Percentiles rank a stretch among this genome's conserved stretches.
phyloP scores from a whole-genome alignment of 2,113 vertebrate species.

The Chloropsis cyanopogon region DNA sequence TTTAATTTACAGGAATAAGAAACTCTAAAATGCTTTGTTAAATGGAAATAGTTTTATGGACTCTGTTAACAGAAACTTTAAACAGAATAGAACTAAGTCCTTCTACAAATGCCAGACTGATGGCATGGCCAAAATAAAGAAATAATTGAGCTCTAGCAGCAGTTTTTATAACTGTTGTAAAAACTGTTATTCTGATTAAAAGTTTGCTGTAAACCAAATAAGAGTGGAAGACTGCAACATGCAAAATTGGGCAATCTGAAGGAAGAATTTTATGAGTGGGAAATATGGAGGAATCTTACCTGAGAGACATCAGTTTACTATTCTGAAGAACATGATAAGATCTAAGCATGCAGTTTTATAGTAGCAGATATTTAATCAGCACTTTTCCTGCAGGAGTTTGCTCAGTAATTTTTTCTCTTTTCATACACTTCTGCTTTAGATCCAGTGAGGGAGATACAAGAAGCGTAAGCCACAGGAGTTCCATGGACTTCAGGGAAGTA shows the following conservation, averaged over 20 bases:
- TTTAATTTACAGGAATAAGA: not conserved
- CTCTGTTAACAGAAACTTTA: not conserved
- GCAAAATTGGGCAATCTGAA: not conserved
- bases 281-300: not conserved
- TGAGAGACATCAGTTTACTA: not conserved
- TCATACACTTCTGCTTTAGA: not conserved
- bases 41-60: not conserved
- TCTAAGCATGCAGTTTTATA: not conserved
- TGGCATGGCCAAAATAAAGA: not conserved
- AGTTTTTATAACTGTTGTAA: not conserved
- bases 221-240: not conserved
- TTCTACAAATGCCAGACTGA: not conserved
- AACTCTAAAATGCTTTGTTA: not conserved
- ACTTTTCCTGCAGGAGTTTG: not conserved
- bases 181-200: not conserved
- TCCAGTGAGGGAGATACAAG: not conserved
- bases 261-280: not conserved
- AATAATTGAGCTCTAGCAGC: not conserved
- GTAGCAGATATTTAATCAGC: not conserved
- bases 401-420: not conserved
- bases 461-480: not conserved
- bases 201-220: not conserved
- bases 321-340: not conserved
- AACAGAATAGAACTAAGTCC: not conserved
- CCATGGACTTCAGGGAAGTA: not conserved